phyloP scores from a whole-genome alignment of 2,888 invertebrate genomes.

The Andrena trimmerana region DNA sequence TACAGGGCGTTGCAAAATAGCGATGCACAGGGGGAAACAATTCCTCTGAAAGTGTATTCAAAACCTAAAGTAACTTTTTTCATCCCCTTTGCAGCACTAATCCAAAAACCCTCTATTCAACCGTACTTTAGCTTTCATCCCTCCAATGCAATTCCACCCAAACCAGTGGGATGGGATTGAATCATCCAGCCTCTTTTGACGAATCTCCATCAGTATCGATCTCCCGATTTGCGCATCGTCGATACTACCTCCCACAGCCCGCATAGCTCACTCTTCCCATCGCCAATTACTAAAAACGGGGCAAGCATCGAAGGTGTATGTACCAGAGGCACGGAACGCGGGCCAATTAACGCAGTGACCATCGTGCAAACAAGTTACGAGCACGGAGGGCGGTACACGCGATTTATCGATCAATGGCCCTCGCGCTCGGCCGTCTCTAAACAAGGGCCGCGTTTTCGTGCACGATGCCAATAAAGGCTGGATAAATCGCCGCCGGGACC shows the following conservation, averaged over 20 bases:
- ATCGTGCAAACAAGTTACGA: conserved; percentile 16
- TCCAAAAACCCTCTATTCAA: too few relatives aligned
- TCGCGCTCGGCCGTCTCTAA: conserved; percentile 20
- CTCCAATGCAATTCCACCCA: too few relatives aligned
- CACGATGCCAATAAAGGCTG: conserved; percentile 46
- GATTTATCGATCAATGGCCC: conserved; percentile 25
- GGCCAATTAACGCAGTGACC: conserved; percentile 13
- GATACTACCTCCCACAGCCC: background rate
- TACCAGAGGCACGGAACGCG: background rate
- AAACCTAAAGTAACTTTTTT: too few relatives aligned
- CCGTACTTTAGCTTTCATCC: too few relatives aligned
- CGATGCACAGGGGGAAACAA: too few relatives aligned
- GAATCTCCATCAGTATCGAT: background rate
- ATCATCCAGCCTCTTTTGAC: too few relatives aligned
- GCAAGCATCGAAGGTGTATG: background rate
- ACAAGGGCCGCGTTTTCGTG: conserved; percentile 35
- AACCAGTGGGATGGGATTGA: too few relatives aligned
- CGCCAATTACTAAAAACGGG: background rate
- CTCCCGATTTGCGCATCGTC: background rate
- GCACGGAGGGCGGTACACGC: background rate
- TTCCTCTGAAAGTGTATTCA: too few relatives aligned
- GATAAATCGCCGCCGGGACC: conserved; percentile 44
- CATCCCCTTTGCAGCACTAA: too few relatives aligned
- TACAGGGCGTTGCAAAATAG: too few relatives aligned
- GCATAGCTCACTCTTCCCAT: background rate